These are phyloP conservation scores for Aurelia aurita DNA, from an alignment of 30 jellyfish, hydroid and myxozoan genomes.

Conservation along the genomic window DNA sequence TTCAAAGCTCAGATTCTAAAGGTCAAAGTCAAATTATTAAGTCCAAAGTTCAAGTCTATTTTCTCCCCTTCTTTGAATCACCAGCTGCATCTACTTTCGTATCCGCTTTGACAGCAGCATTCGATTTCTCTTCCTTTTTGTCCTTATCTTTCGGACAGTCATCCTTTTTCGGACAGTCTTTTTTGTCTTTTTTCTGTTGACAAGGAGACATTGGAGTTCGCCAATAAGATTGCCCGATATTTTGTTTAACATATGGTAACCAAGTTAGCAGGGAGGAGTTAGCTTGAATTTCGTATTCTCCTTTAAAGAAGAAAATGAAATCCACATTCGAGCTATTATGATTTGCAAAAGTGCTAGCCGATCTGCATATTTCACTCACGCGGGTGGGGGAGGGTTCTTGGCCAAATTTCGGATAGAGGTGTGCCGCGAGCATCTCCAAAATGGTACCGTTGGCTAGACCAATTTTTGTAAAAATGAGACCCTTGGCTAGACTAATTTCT, in stretches of 20 bases:
- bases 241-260: neutral
- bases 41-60: neutral
- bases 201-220: constrained; percentile 83
- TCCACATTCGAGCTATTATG: constrained; percentile 5
- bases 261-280: constrained; percentile 65
- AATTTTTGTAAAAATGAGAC: too few relatives aligned
- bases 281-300: constrained; percentile 79
- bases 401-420: too few relatives aligned
- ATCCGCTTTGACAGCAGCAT: constrained; percentile 69
- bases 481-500: too few relatives aligned
- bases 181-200: constrained; percentile 78
- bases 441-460: too few relatives aligned
- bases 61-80: constrained; percentile 50
- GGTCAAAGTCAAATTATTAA: too few relatives aligned
- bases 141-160: constrained; percentile 35
- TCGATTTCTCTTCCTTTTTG: constrained; percentile 60
- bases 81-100: constrained; percentile 81
- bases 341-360: too few relatives aligned
- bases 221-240: constrained; percentile 71
- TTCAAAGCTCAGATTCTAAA: too few relatives aligned
- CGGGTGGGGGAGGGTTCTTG: too few relatives aligned
- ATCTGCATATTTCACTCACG: too few relatives aligned
- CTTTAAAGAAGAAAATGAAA: constrained; percentile 48
- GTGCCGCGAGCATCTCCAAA: too few relatives aligned
- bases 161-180: constrained; percentile 46